phyloP scores from a whole-genome alignment of 2,888 invertebrate genomes.

The Volucella inflata region DNA sequence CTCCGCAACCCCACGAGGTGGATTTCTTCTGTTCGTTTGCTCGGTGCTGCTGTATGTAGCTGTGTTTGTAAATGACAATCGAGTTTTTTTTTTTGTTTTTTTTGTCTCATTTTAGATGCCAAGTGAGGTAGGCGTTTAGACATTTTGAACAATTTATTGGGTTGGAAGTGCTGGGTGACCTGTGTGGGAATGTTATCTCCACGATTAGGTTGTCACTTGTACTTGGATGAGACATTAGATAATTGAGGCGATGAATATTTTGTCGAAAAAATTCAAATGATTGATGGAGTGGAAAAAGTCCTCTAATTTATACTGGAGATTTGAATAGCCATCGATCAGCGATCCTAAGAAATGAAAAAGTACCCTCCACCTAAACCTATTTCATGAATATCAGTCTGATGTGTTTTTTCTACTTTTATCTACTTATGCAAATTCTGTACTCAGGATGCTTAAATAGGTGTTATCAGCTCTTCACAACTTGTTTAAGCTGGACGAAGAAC shows the following conservation, averaged over 20 bases:
- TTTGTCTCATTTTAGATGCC: not conserved
- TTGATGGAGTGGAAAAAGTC: too few relatives aligned
- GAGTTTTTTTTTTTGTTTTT: not conserved
- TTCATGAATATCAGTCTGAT: not conserved
- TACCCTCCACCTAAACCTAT: too few relatives aligned
- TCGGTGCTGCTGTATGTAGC: not conserved
- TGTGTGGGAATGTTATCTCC: slow-evolving; percentile 35
- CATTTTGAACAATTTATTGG: slow-evolving; percentile 43
- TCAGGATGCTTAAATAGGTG: too few relatives aligned
- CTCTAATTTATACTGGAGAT: too few relatives aligned
- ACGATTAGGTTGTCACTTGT: slow-evolving; percentile 38
- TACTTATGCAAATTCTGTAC: slow-evolving; percentile 1
- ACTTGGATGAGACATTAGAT: slow-evolving; percentile 38
- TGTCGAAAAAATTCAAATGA: too few relatives aligned
- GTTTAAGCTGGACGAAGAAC: too few relatives aligned
- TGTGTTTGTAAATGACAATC: slow-evolving; percentile 26
- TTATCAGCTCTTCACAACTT: too few relatives aligned
- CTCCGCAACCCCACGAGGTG: slow-evolving; percentile 5
- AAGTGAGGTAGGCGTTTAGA: not conserved
- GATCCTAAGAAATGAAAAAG: too few relatives aligned
- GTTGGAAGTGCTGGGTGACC: slow-evolving; percentile 31
- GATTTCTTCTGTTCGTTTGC: slow-evolving; percentile 4
- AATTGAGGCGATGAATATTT: slow-evolving; percentile 37
- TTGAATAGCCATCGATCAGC: too few relatives aligned
- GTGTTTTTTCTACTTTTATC: slow-evolving; percentile 6